Conservation (phyloP, 2,797 vertebrate genomes). For the Poecilia picta region DNA sequence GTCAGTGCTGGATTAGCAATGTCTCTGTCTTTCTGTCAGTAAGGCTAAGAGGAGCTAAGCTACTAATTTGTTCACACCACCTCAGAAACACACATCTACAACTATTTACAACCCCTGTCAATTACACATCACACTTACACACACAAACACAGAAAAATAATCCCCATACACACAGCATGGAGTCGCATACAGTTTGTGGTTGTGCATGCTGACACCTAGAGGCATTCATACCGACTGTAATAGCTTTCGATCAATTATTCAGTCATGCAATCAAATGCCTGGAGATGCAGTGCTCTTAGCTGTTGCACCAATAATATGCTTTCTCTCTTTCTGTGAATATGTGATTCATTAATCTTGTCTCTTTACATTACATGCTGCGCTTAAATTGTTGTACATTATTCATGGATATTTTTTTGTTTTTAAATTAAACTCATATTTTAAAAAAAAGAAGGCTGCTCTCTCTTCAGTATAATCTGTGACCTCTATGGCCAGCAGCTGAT, state of each 20-base stretch:
- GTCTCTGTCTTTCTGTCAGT: slow-evolving; percentile 72
- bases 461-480: background rate
- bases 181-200: slow-evolving; percentile 1
- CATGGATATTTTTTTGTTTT: background rate
- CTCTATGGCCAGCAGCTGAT: slow-evolving; percentile 1
- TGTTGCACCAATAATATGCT: slow-evolving; percentile 27
- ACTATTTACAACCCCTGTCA: slow-evolving; percentile 24
- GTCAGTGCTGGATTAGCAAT: slow-evolving; percentile 70
- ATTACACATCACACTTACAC: background rate
- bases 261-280: slow-evolving; percentile 61
- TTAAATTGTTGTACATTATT: slow-evolving; percentile 16
- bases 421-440: slow-evolving; percentile 1
- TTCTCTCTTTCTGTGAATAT: background rate
- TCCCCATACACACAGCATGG: background rate
- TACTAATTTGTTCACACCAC: slow-evolving; percentile 60
- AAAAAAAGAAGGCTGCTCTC: background rate
- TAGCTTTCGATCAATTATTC: slow-evolving; percentile 71
- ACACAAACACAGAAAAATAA: background rate
- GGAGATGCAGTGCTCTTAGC: slow-evolving; percentile 50
- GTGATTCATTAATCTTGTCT: slow-evolving; percentile 8
- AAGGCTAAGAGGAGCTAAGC: slow-evolving; percentile 70
- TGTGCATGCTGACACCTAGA: slow-evolving; percentile 39
- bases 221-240: slow-evolving; percentile 52
- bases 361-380: slow-evolving; percentile 11
- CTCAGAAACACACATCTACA: slow-evolving; percentile 31